Base-by-base conservation (phyloP, 2,888 invertebrate species). In the Morinoia aosen region DNA sequence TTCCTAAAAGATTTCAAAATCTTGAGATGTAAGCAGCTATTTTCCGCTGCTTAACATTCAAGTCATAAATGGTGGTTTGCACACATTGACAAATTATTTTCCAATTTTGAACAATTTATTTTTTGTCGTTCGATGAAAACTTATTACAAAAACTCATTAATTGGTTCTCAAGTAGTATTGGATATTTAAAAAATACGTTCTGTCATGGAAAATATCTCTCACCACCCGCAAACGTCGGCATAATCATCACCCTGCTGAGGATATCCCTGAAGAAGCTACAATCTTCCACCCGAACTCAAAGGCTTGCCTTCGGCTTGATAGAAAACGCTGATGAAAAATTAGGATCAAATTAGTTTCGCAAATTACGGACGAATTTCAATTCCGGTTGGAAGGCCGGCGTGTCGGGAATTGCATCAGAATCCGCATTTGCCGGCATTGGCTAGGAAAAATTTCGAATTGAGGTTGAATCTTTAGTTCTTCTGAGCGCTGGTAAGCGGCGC, bases 301-400 rank as follows among this genome's bases (percentile, higher is more conserved):
- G 64, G 64, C 61, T 64, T 95, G 61, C 39, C 58, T 95, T 95
- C 95, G 40, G 40, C 95, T 48, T 64, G 58, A 95, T 95, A 95
- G 95, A 95, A 95, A 95, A 95, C 64, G 40, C 95, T 95, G 95
- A 95, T 95, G 95, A 95, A 95, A 95, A 95, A 95, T 95, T 95
- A 95, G 61, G 95, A 95, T 95, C 95, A 95, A 95, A 95, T 95
- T 95, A 95, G 95, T 95, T 61, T 61, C 95, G 95, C 58, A 95
- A 95, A 95, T 95, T 95, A 95, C 58, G 64, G 95, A 48, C 64
- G 95, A 95, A 95, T 95, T 95, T 95, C 95, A 95, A 95, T 95
- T 95, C 48, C 33, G 95, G 95, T 93, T 57, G 57, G 93, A 57
- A 93, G 93, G 93, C 40, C 57, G 57, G 93, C 93, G 57, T 33